Percentiles rank a stretch among this genome's conserved stretches.
Conservation (phyloP, 1,140 invertebrate genomes). For the Aphidius gifuensis region DNA sequence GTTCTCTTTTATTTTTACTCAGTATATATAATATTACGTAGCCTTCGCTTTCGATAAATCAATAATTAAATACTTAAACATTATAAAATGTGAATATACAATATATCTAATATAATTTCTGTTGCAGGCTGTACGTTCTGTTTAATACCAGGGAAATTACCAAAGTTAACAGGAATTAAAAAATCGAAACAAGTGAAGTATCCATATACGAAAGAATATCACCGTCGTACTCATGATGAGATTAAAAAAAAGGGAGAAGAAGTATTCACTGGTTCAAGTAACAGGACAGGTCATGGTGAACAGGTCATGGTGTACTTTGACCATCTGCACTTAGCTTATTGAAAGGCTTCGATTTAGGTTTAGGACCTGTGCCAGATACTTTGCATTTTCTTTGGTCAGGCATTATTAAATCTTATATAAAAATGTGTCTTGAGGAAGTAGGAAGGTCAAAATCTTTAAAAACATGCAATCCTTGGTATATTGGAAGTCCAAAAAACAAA, state of each 20-base stretch:
- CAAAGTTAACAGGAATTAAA: too few species aligned
- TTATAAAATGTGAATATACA: too few species aligned
- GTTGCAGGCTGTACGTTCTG: too few species aligned
- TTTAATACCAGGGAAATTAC: too few species aligned
- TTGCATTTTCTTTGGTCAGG: slow-evolving; percentile 18
- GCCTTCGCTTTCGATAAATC: too few species aligned
- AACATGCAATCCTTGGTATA: slow-evolving; percentile 3
- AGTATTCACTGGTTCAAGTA: neutral
- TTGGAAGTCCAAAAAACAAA: slow-evolving; percentile 4
- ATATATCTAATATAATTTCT: too few species aligned
- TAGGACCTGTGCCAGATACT: slow-evolving; percentile 8
- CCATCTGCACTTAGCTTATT: neutral
- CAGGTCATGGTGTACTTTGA: slow-evolving; percentile 3
- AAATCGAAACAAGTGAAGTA: too few species aligned
- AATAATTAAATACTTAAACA: too few species aligned
- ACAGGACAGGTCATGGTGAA: too few species aligned
- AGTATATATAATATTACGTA: too few species aligned
- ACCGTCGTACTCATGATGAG: neutral
- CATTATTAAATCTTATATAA: slow-evolving; percentile 12
- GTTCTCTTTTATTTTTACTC: too few species aligned
- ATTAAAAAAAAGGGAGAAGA: neutral
- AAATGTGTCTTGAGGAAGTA: neutral
- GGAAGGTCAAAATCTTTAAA: neutral
- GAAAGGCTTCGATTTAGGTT: slow-evolving; percentile 1
- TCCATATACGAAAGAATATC: neutral